These are phyloP conservation scores for Volucella zonaria DNA, from an alignment of 2,888 invertebrate species.

Conservation along the genomic window DNA sequence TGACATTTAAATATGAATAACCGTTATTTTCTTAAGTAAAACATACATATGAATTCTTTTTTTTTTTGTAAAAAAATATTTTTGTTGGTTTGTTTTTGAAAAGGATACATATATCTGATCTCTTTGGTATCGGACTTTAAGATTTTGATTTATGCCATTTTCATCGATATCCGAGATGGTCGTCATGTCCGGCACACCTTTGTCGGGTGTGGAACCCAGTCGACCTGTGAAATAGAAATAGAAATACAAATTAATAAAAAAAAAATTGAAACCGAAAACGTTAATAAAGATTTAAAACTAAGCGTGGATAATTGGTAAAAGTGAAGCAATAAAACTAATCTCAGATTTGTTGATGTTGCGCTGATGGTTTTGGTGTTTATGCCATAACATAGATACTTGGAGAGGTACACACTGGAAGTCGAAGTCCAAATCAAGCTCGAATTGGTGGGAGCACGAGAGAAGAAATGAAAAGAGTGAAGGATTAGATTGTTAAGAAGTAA, in stretches of 20 bases:
- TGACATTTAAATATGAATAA: background rate
- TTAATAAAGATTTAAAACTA: slow-evolving; percentile 33
- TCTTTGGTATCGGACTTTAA: slow-evolving; percentile 90
- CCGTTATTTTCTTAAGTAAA: background rate
- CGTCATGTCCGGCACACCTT: slow-evolving; percentile 95
- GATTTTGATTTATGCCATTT: slow-evolving; percentile 93
- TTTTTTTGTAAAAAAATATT: slow-evolving; percentile 18
- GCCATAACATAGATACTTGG: too few species aligned
- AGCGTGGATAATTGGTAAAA: slow-evolving; percentile 1
- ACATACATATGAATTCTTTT: slow-evolving; percentile 6
- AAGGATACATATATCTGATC: slow-evolving; percentile 97
- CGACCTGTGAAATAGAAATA: slow-evolving; percentile 76
- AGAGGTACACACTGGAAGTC: too few species aligned
- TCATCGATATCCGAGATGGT: slow-evolving; percentile 95
- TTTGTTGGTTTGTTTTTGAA: slow-evolving; percentile 77
- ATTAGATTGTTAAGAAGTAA: background rate
- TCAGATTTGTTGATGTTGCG: slow-evolving; percentile 4
- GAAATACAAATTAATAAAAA: background rate
- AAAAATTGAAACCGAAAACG: slow-evolving; percentile 4
- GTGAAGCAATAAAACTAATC: slow-evolving; percentile 2
- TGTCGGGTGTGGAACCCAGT: slow-evolving; percentile 82
- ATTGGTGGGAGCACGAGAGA: too few species aligned
- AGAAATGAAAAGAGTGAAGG: too few species aligned
- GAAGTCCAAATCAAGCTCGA: too few species aligned
- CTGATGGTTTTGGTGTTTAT: too few species aligned